phyloP scores from a whole-genome alignment of 2,113 vertebrate species.

The Bostrychus sinensis region DNA sequence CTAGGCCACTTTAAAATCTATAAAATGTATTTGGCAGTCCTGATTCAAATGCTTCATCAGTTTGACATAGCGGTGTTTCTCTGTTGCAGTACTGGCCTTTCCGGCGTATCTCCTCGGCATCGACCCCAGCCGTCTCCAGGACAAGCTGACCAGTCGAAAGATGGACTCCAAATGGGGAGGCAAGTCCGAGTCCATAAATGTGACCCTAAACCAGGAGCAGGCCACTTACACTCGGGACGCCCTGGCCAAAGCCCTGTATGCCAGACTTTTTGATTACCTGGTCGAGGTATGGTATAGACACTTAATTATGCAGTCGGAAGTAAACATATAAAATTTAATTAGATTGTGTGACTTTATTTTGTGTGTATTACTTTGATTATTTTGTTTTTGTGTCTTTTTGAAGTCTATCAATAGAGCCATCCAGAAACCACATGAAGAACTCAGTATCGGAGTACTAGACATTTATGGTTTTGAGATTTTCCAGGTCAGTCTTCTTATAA shows the following conservation, averaged over 20 bases:
- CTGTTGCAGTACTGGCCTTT: constrained; percentile 85
- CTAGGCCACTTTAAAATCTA: too few species aligned
- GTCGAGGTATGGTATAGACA: constrained; percentile 86
- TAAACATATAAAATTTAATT: not conserved
- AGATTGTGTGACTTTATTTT: too few species aligned
- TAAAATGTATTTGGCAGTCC: too few species aligned
- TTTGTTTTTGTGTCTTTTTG: not conserved
- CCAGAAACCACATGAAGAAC: constrained; percentile 90
- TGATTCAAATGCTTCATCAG: too few species aligned
- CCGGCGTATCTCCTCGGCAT: constrained; percentile 95
- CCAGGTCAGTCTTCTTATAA: constrained; percentile 79
- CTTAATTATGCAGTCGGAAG: not conserved
- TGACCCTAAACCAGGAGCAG: constrained; percentile 95
- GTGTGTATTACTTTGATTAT: not conserved
- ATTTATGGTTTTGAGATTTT: constrained; percentile 99
- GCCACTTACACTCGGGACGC: constrained; percentile 92
- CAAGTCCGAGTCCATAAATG: constrained; percentile 90
- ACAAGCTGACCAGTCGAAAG: constrained; percentile 94
- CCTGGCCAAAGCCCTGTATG: constrained; percentile 92
- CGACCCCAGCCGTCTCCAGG: constrained; percentile 85
- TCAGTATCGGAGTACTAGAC: constrained; percentile 93
- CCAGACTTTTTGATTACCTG: constrained; percentile 92
- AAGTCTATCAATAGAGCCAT: constrained; percentile 95
- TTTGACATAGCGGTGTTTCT: not conserved
- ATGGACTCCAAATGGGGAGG: constrained; percentile 98